These are phyloP conservation scores for Ooceraea biroi DNA, from an alignment of 1,140 invertebrate genomes.

Conservation along the genomic window DNA sequence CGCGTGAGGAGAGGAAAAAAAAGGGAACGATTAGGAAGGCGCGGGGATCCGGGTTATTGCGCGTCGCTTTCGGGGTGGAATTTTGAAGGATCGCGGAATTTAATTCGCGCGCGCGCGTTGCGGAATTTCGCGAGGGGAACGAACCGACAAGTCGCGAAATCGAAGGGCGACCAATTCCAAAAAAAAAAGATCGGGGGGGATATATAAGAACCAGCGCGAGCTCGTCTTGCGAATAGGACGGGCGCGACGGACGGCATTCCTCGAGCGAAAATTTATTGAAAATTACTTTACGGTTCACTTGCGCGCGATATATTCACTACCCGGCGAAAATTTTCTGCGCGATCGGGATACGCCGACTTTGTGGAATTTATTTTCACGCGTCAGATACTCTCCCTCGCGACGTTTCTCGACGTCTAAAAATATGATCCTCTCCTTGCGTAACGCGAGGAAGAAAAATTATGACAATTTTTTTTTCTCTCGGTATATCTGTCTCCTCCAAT, in stretches of 20 bases:
- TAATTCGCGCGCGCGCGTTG: conserved; percentile 44
- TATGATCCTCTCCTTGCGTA: neutral
- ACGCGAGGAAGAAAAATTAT: neutral
- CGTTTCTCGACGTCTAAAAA: conserved; percentile 14
- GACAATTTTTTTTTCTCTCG: neutral
- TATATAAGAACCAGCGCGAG: conserved; percentile 40
- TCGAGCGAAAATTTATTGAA: conserved; percentile 56
- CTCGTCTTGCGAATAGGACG: conserved; percentile 39
- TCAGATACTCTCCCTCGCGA: neutral
- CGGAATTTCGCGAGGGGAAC: conserved; percentile 51
- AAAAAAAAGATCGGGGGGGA: conserved; percentile 34
- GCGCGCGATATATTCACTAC: conserved; percentile 46
- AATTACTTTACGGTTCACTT: conserved; percentile 52
- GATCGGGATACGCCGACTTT: conserved; percentile 16
- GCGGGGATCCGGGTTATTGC: conserved; percentile 23
- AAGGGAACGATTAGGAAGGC: conserved; percentile 20
- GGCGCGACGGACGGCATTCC: conserved; percentile 46
- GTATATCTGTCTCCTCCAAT: neutral
- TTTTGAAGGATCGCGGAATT: conserved; percentile 59
- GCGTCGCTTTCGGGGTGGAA: conserved; percentile 44
- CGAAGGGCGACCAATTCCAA: conserved; percentile 13
- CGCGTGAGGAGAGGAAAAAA: neutral
- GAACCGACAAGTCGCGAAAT: conserved; percentile 48
- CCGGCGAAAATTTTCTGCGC: conserved; percentile 41
- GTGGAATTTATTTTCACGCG: conserved; percentile 42